Base-by-base conservation (phyloP, 2,113 vertebrate genomes). In the Progne subis region DNA sequence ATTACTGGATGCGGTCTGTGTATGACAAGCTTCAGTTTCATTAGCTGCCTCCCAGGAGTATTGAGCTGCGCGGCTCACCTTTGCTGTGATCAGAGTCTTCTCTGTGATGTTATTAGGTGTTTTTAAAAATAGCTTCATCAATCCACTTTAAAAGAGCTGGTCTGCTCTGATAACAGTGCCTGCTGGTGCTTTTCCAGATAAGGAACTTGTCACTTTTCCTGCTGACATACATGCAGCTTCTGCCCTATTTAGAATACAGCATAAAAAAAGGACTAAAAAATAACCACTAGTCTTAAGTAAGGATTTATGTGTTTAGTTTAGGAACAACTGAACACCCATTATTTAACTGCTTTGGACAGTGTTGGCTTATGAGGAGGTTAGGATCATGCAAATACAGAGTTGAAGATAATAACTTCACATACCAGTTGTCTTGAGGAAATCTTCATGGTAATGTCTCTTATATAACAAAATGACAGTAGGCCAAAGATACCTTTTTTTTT, bases 41-140 rank as follows among this genome's bases (percentile, higher is more conserved):
- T 94, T 94, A 92, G 70, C 77, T 84, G 81, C 74, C 65, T 95
- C 89, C 81, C 83, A 76, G 60, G 64, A 84, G 61, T 24, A 89
- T 86, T 0, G 21, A 90, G 78, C 89, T 72, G 55, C 12, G 1
- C 1, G 0, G 81, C 89, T 95, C 74, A 96, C 89, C 93, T 95
- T 69, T 94, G 78, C 89, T 47, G 93, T 65, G 86, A 92, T 89
- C 91, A 87, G 34, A 53, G 69, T 82, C 78, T 94, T 69, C 64
- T 96, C 84, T 90, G 50, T 59, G 84, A 67, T 96, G 84, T 86
- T 95, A 79, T 90, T 90, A 92, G 84, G 68, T 92, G 70, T 69
- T 94, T 92, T 95, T 76, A 90, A 94, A 95, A 96, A 91, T 91
- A 95, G 87, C 84, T 88, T 87, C 82, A 82, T 95, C 82, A 55